Conservation (phyloP, 1,140 invertebrate species). For the Bombyx mandarina region DNA sequence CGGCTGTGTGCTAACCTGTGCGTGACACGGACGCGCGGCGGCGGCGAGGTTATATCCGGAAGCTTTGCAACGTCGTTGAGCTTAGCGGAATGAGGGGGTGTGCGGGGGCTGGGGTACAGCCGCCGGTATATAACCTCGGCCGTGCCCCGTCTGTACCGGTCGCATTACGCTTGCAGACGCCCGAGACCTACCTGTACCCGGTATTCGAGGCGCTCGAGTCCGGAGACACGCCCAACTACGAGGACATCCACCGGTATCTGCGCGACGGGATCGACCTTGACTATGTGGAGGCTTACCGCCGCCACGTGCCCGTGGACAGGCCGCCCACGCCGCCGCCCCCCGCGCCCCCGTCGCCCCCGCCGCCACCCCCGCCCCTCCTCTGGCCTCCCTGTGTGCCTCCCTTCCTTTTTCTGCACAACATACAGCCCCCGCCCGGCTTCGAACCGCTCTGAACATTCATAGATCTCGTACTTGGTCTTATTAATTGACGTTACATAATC, state of each 20-base stretch:
- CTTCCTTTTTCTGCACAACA: constrained; percentile 5
- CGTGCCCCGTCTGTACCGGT: background rate
- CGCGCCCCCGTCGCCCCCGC: constrained; percentile 21
- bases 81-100: too few species aligned
- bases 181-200: constrained; percentile 51
- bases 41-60: too few species aligned
- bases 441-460: background rate
- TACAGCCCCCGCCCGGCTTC: constrained; percentile 18
- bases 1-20: too few species aligned
- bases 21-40: too few species aligned
- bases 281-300: constrained; percentile 37
- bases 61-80: too few species aligned
- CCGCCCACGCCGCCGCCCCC: constrained; percentile 17
- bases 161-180: constrained; percentile 4
- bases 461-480: too few species aligned
- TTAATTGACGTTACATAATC: background rate
- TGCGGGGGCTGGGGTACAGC: too few species aligned
- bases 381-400: constrained; percentile 8
- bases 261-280: constrained; percentile 37
- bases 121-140: too few species aligned
- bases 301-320: constrained; percentile 19
- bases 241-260: constrained; percentile 39
- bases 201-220: constrained; percentile 44
- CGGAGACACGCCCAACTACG: constrained; percentile 48
- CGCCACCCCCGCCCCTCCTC: constrained; percentile 32